phyloP scores from a whole-genome alignment of 2,797 vertebrate species.

The Ceyx erithaca region DNA sequence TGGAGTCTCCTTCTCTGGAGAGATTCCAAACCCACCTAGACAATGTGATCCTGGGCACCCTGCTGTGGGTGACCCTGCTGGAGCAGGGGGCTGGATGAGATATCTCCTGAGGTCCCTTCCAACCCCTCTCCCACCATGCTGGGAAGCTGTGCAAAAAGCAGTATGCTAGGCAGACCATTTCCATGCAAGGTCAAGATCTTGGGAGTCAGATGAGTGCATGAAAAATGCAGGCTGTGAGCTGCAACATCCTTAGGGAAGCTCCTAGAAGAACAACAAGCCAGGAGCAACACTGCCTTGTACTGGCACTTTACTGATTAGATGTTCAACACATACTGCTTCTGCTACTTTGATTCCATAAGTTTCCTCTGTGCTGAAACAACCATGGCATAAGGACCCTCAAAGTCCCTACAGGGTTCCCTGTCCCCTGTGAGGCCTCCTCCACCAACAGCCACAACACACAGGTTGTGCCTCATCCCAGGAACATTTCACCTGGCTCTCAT shows the following conservation, averaged over 20 bases:
- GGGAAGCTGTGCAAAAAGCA: background rate
- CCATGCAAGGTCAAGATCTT: background rate
- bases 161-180: background rate
- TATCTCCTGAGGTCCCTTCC: background rate
- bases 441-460: background rate
- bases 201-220: background rate
- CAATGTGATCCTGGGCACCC: background rate
- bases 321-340: too few relatives aligned
- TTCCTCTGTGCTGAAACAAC: background rate
- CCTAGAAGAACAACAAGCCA: background rate
- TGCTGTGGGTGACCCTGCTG: background rate
- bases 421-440: background rate
- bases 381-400: background rate
- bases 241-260: background rate
- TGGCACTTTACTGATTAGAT: background rate
- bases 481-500: rapidly evolving
- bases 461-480: background rate
- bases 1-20: too few relatives aligned
- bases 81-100: background rate
- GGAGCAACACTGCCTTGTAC: background rate
- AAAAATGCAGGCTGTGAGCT: background rate
- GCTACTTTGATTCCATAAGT: too few relatives aligned
- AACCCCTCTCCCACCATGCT: background rate
- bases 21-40: too few relatives aligned
- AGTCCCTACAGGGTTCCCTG: background rate